phyloP scores from a whole-genome alignment of 2,888 invertebrate genomes.

The Patella pellucida region DNA sequence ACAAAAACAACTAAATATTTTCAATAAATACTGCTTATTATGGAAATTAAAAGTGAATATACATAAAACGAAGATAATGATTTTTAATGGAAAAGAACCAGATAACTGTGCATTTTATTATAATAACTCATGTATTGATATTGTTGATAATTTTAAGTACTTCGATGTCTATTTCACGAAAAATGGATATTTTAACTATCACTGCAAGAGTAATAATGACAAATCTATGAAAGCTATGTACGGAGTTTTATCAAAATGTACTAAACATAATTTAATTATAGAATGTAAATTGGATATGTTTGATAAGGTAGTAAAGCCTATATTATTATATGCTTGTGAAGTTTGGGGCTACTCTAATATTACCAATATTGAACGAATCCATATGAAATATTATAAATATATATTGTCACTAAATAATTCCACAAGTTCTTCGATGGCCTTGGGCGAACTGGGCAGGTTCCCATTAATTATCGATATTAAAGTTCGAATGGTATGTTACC shows the following conservation, averaged over 20 bases:
- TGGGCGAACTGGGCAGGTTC: background rate
- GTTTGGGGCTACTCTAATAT: background rate
- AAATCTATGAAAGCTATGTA: background rate
- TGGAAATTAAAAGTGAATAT: background rate
- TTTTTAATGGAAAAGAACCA: background rate
- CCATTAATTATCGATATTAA: background rate
- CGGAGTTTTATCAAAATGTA: background rate
- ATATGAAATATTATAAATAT: background rate
- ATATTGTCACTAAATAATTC: background rate
- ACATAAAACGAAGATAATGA: background rate
- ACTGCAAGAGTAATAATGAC: background rate
- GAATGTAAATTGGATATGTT: background rate
- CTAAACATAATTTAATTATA: background rate
- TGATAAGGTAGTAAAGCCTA: background rate
- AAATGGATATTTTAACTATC: background rate
- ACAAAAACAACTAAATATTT: background rate
- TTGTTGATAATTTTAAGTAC: background rate
- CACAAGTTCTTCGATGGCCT: background rate
- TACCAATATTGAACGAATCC: background rate
- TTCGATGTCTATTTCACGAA: background rate
- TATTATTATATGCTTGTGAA: background rate
- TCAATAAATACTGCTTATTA: background rate
- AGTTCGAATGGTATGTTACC: background rate
- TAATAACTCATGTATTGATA: background rate
- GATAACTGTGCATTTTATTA: background rate